phyloP scores from a whole-genome alignment of 2,888 invertebrate species.

The Dryobota labecula region DNA sequence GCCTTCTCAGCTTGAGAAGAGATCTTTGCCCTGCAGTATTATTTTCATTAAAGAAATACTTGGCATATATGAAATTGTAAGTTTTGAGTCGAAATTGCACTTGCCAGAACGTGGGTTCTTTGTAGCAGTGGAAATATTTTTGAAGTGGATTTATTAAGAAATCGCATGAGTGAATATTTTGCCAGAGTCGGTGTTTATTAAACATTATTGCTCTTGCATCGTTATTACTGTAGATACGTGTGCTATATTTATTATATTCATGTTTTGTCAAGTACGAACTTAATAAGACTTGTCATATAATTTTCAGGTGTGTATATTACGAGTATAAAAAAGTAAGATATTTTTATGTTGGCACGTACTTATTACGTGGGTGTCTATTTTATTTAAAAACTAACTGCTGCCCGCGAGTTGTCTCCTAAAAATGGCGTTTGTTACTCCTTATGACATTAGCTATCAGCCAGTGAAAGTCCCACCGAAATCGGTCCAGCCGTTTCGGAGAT shows the following conservation, averaged over 20 bases:
- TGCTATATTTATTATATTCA: neutral
- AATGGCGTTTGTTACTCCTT: no score
- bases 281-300: neutral
- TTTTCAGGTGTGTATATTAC: neutral
- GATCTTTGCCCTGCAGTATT: no score
- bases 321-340: neutral
- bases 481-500: no score
- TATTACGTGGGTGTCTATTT: neutral
- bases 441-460: no score
- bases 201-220: neutral
- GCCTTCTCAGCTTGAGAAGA: no score
- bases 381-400: no score
- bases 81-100: slow-evolving; percentile 15
- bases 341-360: neutral
- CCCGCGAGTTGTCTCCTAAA: no score
- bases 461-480: no score
- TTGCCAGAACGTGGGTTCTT: neutral
- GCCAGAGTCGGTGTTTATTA: neutral
- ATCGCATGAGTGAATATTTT: slow-evolving; percentile 14
- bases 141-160: slow-evolving; percentile 16
- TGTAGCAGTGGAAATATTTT: slow-evolving; percentile 3
- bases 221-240: neutral
- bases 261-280: neutral
- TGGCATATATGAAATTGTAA: neutral
- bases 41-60: no score